Evolutionary conservation across 1,140 invertebrate species (phyloP), one percentile per base, ranked within the genome.

Genomic region (Cydia splendana): DNA sequence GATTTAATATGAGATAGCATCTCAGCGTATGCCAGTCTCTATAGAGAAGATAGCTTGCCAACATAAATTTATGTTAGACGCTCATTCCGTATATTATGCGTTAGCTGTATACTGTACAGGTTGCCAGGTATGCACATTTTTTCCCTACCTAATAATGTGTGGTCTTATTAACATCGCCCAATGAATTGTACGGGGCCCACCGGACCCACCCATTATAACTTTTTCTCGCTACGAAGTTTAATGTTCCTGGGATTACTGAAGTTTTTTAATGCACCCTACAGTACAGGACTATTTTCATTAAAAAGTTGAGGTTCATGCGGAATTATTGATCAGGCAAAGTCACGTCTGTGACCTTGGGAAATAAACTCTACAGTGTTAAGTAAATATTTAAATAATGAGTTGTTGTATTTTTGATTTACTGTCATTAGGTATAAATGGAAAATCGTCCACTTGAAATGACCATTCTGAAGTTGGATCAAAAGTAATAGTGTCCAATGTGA

Each of bases 281-380:
- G 67, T 71, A 71, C 67, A 71, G 15, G 67, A 71, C 30, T 71
- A 71, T 71, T 71, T 71, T 71, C 67, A 71, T 71, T 71, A 71
- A 38, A 38, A 67, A 67, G 67, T 71, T 69, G 30, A 69, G 30
- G 65, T 69, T 71, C n/a, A 12, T 38, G 24, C 67, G n/a, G 67
- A 71, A 71, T 71, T 38, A 71, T 71, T 71, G 30, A 71, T 71
- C 45, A 71, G 67, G 34, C n/a, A 38, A 34, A 7, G 18, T 71
- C 67, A 20, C 15, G 65, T 34, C 53, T 2, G 18, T 62, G 57
- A 62, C 57, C 20, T 62, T 62, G 18, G 7, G 10, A 18, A 57
- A 7, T 4, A 1, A 57, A 18, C 2, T 57, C 15, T 48, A 18
- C 5, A 7, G 53, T 57, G 15, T 15, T 15, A 53, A 18, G n/a